Evolutionary conservation across 1,140 invertebrate genomes (phyloP), one percentile per base, ranked within the genome.

Genomic region (Stegodyphus mimosarum): DNA sequence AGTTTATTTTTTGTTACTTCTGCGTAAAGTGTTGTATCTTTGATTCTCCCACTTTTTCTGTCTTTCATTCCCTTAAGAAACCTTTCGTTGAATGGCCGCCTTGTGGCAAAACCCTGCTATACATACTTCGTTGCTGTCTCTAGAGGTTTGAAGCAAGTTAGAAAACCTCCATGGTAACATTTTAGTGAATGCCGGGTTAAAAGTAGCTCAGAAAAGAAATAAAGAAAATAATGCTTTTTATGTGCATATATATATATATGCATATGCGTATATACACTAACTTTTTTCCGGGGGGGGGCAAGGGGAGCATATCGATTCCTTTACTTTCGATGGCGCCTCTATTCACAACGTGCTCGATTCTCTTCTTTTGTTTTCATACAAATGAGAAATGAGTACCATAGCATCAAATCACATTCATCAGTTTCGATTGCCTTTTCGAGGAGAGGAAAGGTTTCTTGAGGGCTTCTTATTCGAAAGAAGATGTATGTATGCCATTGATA

Each of bases 21-120:
- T 75, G 51, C 49, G 50, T 63, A 75, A 75, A 83, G 72, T 83
- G 81, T 60, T 69, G 72, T 83, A 75, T 75, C 63, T 75, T 75
- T 83, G 81, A 83, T 83, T 75, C 64, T 75, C 63, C 53, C 33
- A 33, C 60, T 48, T 48, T 55, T 63, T 66, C 55, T 70, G 18
- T 66, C 51, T 74, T 33, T 33, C 33, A 33, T 33, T 33, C 33
- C 33, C n/a, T 66, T 77, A 80, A 80, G 69, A 80, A 71, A 80
- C 78, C 67, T 55, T 80, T 71, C 49, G 53, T 17, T 71, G 78
- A 52, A 80, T 72, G 78, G 50, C 78, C 78, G 69, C 18, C 78
- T 60, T n/a, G 52, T 71, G 49, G 33, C n/a, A 17, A 17, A 49
- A 49, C 33, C 15, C 50, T 80, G 17, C 67, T 60, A 49, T 80